These are phyloP conservation scores for Struthidea cinerea DNA, from an alignment of 2,113 vertebrate species.

Conservation along the genomic window DNA sequence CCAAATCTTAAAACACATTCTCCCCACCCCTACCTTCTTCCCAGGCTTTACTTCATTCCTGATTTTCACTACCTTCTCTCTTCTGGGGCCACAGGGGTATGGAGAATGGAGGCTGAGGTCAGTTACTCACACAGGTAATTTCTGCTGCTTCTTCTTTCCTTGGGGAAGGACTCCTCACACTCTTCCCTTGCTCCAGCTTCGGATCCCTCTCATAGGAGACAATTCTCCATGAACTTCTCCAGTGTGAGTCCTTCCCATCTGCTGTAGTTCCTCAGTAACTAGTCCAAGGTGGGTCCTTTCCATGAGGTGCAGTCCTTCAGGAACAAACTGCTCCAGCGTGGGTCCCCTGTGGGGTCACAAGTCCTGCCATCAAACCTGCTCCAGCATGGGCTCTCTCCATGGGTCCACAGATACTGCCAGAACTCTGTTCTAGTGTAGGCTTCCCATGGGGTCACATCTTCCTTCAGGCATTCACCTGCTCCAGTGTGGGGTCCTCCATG, in stretches of 20 bases:
- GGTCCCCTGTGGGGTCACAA: not conserved
- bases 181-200: not conserved
- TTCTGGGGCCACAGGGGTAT: not conserved
- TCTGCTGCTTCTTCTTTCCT: not conserved
- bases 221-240: not conserved
- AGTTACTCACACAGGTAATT: not conserved
- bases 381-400: not conserved
- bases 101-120: not conserved
- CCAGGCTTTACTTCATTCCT: not conserved
- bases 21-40: not conserved
- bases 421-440: too few species aligned
- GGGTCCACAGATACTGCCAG: not conserved
- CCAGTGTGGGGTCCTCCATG: accelerated
- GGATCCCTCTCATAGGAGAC: not conserved
- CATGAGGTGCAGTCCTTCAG: not conserved
- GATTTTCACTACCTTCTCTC: not conserved
- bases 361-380: not conserved
- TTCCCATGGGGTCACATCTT: not conserved
- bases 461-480: not conserved
- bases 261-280: not conserved
- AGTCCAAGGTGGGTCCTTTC: not conserved
- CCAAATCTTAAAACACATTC: not conserved
- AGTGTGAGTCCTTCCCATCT: not conserved
- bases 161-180: accelerated
- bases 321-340: not conserved